These are phyloP conservation scores for Neosilurus mollespiculum DNA, from an alignment of 2,797 vertebrate genomes.

Conservation along the genomic window DNA sequence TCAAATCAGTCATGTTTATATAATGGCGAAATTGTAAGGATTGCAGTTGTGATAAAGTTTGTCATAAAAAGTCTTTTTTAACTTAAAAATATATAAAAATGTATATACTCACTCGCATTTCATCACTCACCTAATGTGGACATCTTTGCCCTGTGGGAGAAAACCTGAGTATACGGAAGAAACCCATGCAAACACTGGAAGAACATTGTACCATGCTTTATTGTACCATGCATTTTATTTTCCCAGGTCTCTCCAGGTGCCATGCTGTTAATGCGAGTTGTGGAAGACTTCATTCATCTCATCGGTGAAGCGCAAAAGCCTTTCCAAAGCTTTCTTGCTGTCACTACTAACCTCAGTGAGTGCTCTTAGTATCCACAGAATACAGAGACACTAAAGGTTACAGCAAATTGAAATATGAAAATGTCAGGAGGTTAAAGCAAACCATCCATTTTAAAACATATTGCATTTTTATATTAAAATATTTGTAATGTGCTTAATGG, in stretches of 20 bases:
- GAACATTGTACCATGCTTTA: background rate
- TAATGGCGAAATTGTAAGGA: background rate
- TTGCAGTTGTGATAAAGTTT: background rate
- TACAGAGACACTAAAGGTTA: background rate
- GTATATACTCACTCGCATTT: no score
- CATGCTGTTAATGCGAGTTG: slow-evolving; percentile 88
- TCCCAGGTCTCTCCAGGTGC: slow-evolving; percentile 90
- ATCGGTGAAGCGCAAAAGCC: slow-evolving; percentile 93
- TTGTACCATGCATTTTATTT: background rate
- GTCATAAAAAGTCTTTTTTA: background rate
- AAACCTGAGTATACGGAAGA: no score
- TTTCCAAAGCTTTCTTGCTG: slow-evolving; percentile 94
- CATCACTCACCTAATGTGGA: no score
- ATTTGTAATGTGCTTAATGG: background rate
- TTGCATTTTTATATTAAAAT: no score
- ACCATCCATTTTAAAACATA: background rate
- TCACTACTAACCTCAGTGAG: slow-evolving; percentile 96
- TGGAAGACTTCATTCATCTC: slow-evolving; percentile 98
- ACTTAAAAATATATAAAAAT: no score
- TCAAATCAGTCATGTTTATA: background rate
- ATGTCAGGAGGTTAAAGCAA: background rate
- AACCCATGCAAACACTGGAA: no score
- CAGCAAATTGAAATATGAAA: no score
- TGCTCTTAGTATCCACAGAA: slow-evolving; percentile 9
- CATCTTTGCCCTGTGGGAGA: no score